Evolutionary conservation across 2,113 vertebrate genomes (phyloP), one percentile per base, ranked within the genome.

Genomic region (Scomber scombrus): DNA sequence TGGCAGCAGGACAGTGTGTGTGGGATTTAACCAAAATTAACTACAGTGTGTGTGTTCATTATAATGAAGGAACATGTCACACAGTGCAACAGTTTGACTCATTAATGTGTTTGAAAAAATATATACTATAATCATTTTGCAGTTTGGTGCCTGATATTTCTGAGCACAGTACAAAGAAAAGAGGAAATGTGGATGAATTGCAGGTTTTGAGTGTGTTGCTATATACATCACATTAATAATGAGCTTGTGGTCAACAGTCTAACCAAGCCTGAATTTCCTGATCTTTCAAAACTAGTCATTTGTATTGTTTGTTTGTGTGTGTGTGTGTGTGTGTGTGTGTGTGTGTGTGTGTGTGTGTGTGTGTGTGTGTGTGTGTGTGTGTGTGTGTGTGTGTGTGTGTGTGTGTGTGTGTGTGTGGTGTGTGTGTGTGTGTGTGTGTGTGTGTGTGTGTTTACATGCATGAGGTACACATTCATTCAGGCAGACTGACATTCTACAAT

Each of bases 191-290:
- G 11, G 21, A 71, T 43, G 63, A 78, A 19, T n/a, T 21, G 11
- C 23, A 57, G 0, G 10, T 46, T 60, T 31, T n/a, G 11, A 60
- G 21, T 62, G 43, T 11, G 0, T 19, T 65, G 31, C 2, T 19
- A 51, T 40, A 2, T 34, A 19, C 45, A n/a, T 15, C 19, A 50
- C 1, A 1, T 8, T 23, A 18, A 31, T 55, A 19, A 29, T 29
- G 6, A 26, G 40, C 5, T 52, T 10, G 7, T 23, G 51, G 50
- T 26, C 50, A 6, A 26, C 64, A 69, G 26, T 55, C 18, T 46
- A 15, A 56, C 66, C 50, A 16, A 75, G 46, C 78, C 75, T 54
- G 86, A 75, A 63, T 85, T 81, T 77, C 85, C 70, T 55, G 85
- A 78, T 84, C 58, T 76, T 73, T 9, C 5, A 18, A 58, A 77